A percentile compares a stretch with the other conserved stretches of the same genome.
These are phyloP conservation scores for Tympanoctomys barrerae DNA, from an alignment of 2,797 vertebrate species.

Conservation along the genomic window DNA sequence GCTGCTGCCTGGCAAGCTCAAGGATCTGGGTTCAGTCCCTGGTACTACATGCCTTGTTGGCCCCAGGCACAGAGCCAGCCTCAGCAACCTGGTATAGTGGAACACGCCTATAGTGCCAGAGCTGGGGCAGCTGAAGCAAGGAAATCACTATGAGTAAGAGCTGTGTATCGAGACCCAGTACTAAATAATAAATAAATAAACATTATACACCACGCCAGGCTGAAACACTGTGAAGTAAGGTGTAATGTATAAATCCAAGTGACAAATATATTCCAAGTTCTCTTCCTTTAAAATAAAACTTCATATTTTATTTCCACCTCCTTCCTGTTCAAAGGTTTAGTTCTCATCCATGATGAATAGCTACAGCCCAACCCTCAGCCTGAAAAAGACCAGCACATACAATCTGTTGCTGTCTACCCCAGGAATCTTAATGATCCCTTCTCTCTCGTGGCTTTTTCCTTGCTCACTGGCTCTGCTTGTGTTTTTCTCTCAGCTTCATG, in stretches of 20 bases:
- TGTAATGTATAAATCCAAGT: not conserved
- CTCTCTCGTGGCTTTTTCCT: not conserved
- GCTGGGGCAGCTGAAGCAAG: too few relatives aligned
- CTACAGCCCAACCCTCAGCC: not conserved
- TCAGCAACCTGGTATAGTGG: too few relatives aligned
- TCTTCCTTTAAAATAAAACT: not conserved
- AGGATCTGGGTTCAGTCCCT: too few relatives aligned
- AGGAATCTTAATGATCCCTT: not conserved
- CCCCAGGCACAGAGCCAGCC: too few relatives aligned
- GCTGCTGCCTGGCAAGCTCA: too few relatives aligned
- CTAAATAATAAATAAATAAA: too few relatives aligned
- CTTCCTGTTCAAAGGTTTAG: not conserved
- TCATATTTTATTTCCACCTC: not conserved
- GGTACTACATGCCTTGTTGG: too few relatives aligned
- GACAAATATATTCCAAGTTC: not conserved
- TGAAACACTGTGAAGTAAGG: not conserved
- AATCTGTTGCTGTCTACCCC: not conserved
- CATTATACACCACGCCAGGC: not conserved
- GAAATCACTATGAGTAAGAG: too few relatives aligned
- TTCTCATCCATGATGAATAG: not conserved
- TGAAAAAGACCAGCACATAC: not conserved
- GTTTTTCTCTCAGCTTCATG: not conserved
- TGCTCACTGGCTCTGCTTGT: not conserved
- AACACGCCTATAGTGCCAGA: too few relatives aligned
- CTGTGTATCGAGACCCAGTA: too few relatives aligned